Base-by-base conservation (phyloP, 2,888 invertebrate species). In the Thysanoteuthis rhombus region DNA sequence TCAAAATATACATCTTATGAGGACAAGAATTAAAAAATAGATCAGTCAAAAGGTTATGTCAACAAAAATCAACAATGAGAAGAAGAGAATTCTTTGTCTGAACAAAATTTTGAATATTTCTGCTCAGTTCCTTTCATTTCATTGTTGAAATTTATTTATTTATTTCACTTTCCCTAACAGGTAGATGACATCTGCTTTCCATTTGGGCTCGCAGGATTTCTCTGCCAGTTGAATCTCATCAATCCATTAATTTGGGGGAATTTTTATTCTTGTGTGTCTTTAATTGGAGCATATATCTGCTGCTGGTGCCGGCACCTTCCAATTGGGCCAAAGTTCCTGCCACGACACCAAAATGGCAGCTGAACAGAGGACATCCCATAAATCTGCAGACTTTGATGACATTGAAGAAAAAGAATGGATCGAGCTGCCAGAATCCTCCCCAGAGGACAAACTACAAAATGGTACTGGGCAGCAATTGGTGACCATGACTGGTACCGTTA, bases 401-500 rank as follows among this genome's bases (percentile, higher is more conserved):
- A 36, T 90, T 28, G 93, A 94, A 58, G 94, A 94, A 92, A 94
- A 94, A 40, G 94, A 94, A 92, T 94, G 94, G 94, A 93, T 94
- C 28, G 94, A 94, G 89, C 93, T 94, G 52, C 93, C 94, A 22
- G 93, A 94, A 52, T 94, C 94, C 39, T 93, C 94, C 1, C 93
- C 94, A n/a, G 93, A 93, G 36, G 93, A 94, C 36, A 92, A 94
- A 90, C 92, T 92, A 39, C 93, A 93, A 10, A 94, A 91, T 92
- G 90, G 89, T 38, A 93, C 92, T 47, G 94, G 95, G 93, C 95
- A 95, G 32, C 92, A 92, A 22, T 94, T 94, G 42, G 95, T 98
- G 92, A 98, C 98, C 4, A 95, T 97, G 96, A 96, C 96, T 28
- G 98, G 98, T 16, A 98, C 98, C 22, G 98, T 98, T 25, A 98